A percentile compares a stretch with the other conserved stretches of the same genome.
Conservation (phyloP, 1,140 invertebrate species). For the Meloidogyne exigua region DNA sequence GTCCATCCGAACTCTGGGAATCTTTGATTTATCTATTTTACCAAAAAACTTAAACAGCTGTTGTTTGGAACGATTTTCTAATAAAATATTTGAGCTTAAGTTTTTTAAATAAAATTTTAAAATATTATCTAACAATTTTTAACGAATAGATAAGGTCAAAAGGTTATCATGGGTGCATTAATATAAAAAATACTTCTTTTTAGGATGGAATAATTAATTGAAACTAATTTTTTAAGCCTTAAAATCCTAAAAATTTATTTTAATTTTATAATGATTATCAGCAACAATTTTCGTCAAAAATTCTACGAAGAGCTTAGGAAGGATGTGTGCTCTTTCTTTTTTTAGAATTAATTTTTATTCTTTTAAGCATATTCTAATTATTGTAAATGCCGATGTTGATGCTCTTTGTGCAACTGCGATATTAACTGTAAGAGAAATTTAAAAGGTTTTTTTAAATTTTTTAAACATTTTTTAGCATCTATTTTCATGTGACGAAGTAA, state of each 20-base stretch:
- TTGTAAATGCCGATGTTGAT: conserved; percentile 35
- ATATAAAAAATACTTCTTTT: background rate
- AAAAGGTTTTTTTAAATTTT: background rate
- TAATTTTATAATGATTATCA: conserved; percentile 22
- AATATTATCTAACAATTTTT: background rate
- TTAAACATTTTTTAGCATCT: conserved; percentile 24
- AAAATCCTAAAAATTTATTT: background rate
- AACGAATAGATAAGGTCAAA: no score
- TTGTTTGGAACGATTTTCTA: conserved; percentile 9
- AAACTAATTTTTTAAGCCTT: background rate
- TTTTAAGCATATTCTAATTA: conserved; percentile 30
- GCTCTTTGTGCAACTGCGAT: conserved; percentile 27
- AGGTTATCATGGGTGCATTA: no score
- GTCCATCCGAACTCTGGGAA: background rate
- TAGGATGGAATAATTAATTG: background rate
- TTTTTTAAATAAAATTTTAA: background rate
- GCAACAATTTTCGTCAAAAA: conserved; percentile 29
- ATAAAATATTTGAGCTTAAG: background rate
- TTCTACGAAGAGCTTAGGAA: conserved; percentile 30
- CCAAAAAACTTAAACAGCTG: background rate
- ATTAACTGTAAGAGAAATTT: conserved; percentile 26
- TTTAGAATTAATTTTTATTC: background rate
- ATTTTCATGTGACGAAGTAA: conserved; percentile 35
- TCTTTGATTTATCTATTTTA: background rate
- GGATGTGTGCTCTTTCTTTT: conserved; percentile 13